Conservation (phyloP, 2,888 invertebrate genomes). For the Adelognathus sp. region DNA sequence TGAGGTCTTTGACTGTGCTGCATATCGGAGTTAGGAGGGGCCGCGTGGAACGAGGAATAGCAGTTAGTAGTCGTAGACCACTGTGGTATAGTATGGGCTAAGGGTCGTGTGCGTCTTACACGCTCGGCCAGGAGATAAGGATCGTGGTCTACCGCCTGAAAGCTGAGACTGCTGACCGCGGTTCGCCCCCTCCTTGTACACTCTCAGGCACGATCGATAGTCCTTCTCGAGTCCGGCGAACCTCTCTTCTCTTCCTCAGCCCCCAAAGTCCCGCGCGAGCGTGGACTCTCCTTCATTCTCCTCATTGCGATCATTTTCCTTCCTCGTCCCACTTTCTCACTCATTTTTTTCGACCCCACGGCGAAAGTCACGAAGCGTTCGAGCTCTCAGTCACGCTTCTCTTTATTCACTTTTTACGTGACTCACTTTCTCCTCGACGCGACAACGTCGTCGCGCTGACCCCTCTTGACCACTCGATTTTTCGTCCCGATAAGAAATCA, state of each 20-base stretch:
- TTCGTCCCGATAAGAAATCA: conserved; percentile 46
- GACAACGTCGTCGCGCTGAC: not conserved
- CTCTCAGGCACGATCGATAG: conserved; percentile 63
- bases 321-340: not conserved
- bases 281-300: conserved; percentile 1
- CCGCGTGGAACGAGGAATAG: not conserved
- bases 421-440: conserved; percentile 54
- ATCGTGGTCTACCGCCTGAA: conserved; percentile 67
- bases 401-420: conserved; percentile 20
- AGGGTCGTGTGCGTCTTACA: conserved; percentile 70
- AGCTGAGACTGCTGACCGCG: conserved; percentile 68
- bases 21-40: not conserved
- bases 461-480: conserved; percentile 19
- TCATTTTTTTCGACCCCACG: not conserved
- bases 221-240: conserved; percentile 54
- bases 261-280: conserved; percentile 47
- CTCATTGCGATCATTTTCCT: not conserved
- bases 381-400: not conserved
- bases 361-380: conserved; percentile 6
- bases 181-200: conserved; percentile 16
- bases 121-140: conserved; percentile 70
- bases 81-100: conserved; percentile 38
- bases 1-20: not conserved
- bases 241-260: conserved; percentile 29
- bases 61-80: conserved; percentile 21